Evolutionary conservation across 2,797 vertebrate genomes (phyloP), one percentile per base, ranked within the genome.

Genomic region (Pseudomugil gertrudae): DNA sequence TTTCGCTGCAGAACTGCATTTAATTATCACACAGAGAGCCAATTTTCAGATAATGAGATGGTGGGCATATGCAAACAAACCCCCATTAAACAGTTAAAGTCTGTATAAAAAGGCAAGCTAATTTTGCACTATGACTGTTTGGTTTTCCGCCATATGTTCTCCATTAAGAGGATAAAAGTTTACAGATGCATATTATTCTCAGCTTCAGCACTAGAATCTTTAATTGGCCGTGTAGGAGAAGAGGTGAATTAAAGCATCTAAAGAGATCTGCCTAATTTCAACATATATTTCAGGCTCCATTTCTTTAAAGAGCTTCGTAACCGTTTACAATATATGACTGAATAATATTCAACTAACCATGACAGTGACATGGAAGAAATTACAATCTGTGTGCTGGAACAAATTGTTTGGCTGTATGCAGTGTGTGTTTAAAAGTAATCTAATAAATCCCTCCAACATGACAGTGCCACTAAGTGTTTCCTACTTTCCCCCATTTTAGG

Each of bases 21-120:
- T 84, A 81, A 87, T 88, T 87, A 88, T 74, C 70, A 80, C 76
- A 79, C 56, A 60, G 50, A 83, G 67, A 85, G 76, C 69, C 67
- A 78, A 78, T 86, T 87, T 86, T 75, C 66, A 74, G 64, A 69
- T 83, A 88, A 84, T 84, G 70, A 83, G 73, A 72, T 59, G 63
- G 59, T 63, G 72, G 63, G 38, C 27, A 33, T 75, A 80, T 59
- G 24, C 65, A 76, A 79, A 63, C 36, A 66, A 80, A 80, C 60
- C 55, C 24, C 55, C 36, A 69, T 81, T 83, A 76, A 52, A 2
- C 57, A 68, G 54, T 78, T 75, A 78, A 80, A 76, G 51, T 66
- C 62, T 55, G 59, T 56, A 66, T 36, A 70, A 50, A 76, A 71
- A 58, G 35, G 51, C 65, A 71, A 69, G 24, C 29, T 51, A 74